phyloP scores from a whole-genome alignment of 2,888 invertebrate species.

The Toxonevra muliebris region DNA sequence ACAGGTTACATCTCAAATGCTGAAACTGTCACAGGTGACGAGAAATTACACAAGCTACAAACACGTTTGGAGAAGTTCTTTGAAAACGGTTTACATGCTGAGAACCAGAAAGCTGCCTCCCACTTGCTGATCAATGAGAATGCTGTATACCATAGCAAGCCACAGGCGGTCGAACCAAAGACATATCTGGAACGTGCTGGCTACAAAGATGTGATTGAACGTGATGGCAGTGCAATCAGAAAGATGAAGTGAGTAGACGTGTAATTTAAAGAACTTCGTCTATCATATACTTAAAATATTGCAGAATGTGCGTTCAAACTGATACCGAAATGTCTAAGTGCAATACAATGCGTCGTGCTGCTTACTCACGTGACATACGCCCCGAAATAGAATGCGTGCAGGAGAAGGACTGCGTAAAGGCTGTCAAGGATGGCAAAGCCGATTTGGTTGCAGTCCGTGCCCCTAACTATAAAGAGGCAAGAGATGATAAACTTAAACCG shows the following conservation, averaged over 20 bases:
- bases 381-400: conserved; percentile 83
- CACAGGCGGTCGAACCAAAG: conserved; percentile 66
- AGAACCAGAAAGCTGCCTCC: conserved; percentile 57
- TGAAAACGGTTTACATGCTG: conserved; percentile 56
- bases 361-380: conserved; percentile 80
- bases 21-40: conserved; percentile 61
- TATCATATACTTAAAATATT: not conserved
- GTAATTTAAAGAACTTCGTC: not conserved
- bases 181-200: conserved; percentile 73
- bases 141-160: conserved; percentile 66
- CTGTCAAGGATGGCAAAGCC: conserved; percentile 52
- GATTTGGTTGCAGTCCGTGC: conserved; percentile 53
- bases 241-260: conserved; percentile 65
- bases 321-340: conserved; percentile 80
- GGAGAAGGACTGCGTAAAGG: conserved; percentile 66
- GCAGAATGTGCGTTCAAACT: conserved; percentile 73
- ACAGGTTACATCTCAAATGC: conserved; percentile 78
- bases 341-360: conserved; percentile 73
- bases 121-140: conserved; percentile 74
- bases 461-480: conserved; percentile 50
- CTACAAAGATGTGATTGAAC: conserved; percentile 76
- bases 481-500: conserved; percentile 52
- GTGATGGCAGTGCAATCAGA: conserved; percentile 76
- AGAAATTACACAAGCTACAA: conserved; percentile 58
- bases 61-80: conserved; percentile 61